Conservation (phyloP, 2,113 vertebrate species). For the rat (Rattus norvegicus) region GRCr8 NC_086023.1:152665501-152666000, state of each 20-base stretch:
- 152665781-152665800: conserved; percentile 77
- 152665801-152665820: conserved; percentile 68
- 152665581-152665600: accelerated
- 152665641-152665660: conserved; percentile 1
- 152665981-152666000: background rate
- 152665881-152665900: conserved; percentile 77
- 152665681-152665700: conserved; percentile 30
- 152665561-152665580: background rate
- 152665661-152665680: background rate
- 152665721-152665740: conserved; percentile 79
- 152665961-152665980: background rate
- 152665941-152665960: background rate
- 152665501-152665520: background rate
- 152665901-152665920: conserved; percentile 60
- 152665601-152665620: background rate
- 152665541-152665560: background rate
- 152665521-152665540: background rate
- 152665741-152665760: conserved; percentile 78
- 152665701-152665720: conserved; percentile 51
- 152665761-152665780: conserved; percentile 76
- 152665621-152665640: background rate
- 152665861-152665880: conserved; percentile 71
- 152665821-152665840: conserved; percentile 78
- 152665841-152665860: conserved; percentile 73
- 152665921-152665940: conserved; percentile 11